Evolutionary conservation across 1,140 invertebrate genomes (phyloP), one percentile per base, ranked within the genome.

Genomic region (Cydia strobilella): DNA sequence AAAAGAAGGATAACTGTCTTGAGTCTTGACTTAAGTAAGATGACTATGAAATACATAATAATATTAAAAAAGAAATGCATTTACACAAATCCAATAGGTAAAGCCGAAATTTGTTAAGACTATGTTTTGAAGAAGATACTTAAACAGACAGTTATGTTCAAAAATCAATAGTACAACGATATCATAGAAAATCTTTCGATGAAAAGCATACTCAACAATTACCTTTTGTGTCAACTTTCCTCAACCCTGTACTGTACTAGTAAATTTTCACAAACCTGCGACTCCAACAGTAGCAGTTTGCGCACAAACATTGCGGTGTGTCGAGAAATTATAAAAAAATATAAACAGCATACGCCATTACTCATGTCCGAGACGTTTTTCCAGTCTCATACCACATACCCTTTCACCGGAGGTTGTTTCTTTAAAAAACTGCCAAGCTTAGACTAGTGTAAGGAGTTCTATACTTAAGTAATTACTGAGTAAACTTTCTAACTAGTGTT

Each of bases 341-440:
- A 35, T 66, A 66, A 66, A 69, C 65, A 69, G 31, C 31, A 35
- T n/a, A 31, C 31, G 65, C 65, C 65, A 69, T 35, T 42, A 35
- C 65, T 69, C 65, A 69, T 69, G 65, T 66, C 27, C 18, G 48
- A 20, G 75, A 76, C 74, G 78, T 81, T 82, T 80, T 82, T 82
- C 80, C 76, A 66, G 78, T 75, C 77, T 82, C 73, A 66, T 62
- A 73, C 76, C 63, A 76, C 74, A 82, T 82, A 27, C 72, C 75
- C 79, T 82, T 76, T 79, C 78, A 76, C 78, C 77, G 76, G 77
- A 78, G 78, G 72, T 75, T 59, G 76, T 79, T 79, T 81, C 75
- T 78, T 71, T 20, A 18, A 5, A 75, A 78, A 39, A 72, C 76
- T 3, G n/a, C 65, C 15, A 35, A 18, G 20, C 20, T 63, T 63